A percentile compares a stretch with the other conserved stretches of the same genome.
Evolutionary conservation across 2,888 invertebrate genomes (phyloP).

Genomic region (Hanleya hanleyi): DNA sequence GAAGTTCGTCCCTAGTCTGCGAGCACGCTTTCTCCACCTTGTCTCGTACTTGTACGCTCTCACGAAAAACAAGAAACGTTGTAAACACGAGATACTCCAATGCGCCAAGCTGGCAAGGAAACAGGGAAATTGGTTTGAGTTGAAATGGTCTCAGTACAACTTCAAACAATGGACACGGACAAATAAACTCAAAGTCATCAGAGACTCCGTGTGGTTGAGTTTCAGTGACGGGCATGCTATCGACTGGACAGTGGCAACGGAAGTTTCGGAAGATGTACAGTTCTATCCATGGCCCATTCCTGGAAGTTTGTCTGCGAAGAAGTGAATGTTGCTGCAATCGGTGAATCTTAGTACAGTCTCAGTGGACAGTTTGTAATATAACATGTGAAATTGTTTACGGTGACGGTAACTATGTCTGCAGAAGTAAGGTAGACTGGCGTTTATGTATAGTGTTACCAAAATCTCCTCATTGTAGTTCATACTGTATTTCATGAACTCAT

Average conservation of each 20-base stretch:
- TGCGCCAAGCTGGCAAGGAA: background rate
- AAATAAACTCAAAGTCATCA: background rate
- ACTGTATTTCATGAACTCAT: too few relatives aligned
- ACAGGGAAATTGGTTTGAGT: background rate
- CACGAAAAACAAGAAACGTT: background rate
- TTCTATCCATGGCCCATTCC: constrained; percentile 1
- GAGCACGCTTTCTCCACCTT: background rate
- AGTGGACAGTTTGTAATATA: too few relatives aligned
- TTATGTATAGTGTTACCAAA: too few relatives aligned
- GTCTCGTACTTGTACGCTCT: background rate
- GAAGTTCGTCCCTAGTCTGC: background rate
- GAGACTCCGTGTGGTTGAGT: constrained; percentile 3
- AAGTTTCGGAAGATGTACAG: background rate
- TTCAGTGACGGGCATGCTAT: background rate
- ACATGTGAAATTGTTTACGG: too few relatives aligned
- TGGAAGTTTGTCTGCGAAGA: too few relatives aligned
- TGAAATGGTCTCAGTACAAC: background rate
- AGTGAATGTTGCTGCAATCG: too few relatives aligned
- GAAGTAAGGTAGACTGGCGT: too few relatives aligned
- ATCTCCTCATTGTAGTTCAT: too few relatives aligned
- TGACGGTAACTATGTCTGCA: too few relatives aligned
- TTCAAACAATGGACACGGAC: background rate
- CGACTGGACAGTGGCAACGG: background rate
- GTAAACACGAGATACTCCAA: background rate
- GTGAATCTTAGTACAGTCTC: too few relatives aligned